Evolutionary conservation across 2,888 invertebrate genomes (phyloP).

Genomic region (Dusona sp.): DNA sequence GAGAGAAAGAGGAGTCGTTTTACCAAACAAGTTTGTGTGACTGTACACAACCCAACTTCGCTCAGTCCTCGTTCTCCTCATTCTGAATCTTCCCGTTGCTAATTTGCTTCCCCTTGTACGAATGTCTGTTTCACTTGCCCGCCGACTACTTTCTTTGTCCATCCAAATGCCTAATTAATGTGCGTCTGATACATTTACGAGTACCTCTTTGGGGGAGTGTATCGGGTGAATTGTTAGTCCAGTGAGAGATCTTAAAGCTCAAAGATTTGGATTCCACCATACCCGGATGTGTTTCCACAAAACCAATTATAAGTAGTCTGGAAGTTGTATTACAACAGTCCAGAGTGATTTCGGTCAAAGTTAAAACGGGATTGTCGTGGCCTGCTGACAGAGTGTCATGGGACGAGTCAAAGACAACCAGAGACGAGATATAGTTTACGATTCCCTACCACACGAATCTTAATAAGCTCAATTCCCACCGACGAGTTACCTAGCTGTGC

Average conservation of each 20-base stretch:
- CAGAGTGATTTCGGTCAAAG: slow-evolving; percentile 38
- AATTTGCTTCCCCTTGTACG: slow-evolving; percentile 38
- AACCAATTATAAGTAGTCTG: slow-evolving; percentile 82
- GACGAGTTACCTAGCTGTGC: too few relatives aligned
- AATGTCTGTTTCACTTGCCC: slow-evolving; percentile 5
- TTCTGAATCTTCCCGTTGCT: slow-evolving; percentile 6
- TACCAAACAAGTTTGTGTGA: slow-evolving; percentile 41
- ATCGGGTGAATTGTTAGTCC: slow-evolving; percentile 27
- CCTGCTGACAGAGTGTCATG: slow-evolving; percentile 9
- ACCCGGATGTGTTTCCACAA: slow-evolving; percentile 63
- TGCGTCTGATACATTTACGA: slow-evolving; percentile 36
- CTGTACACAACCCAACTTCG: slow-evolving; percentile 44
- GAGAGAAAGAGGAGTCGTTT: slow-evolving; percentile 38
- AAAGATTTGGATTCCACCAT: slow-evolving; percentile 30
- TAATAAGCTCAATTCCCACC: too few relatives aligned
- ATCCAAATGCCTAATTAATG: slow-evolving; percentile 50
- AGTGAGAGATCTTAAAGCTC: slow-evolving; percentile 21
- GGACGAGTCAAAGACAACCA: slow-evolving; percentile 1
- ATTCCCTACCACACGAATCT: too few relatives aligned
- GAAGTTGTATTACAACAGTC: slow-evolving; percentile 75
- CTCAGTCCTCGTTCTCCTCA: neutral
- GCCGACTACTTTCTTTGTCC: slow-evolving; percentile 8
- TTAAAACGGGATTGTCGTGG: slow-evolving; percentile 22
- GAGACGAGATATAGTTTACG: neutral
- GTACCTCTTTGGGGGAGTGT: neutral